Conservation (phyloP, 2,888 invertebrate species). For the Drosophila demipolita region DNA sequence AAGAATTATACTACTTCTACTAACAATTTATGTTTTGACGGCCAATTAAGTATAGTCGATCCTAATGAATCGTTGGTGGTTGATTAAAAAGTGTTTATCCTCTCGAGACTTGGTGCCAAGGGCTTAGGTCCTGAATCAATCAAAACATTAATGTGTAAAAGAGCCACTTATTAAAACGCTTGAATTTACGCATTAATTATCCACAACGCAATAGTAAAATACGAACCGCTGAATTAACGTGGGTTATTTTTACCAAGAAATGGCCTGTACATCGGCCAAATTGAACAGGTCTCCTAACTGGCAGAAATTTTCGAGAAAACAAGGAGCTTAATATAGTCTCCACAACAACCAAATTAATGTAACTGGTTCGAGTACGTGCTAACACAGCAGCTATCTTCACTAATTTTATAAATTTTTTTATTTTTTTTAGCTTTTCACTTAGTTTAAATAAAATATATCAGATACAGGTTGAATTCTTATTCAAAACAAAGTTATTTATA, state of each 20-base stretch:
- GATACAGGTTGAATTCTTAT: conserved; percentile 16
- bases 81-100: background rate
- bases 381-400: background rate
- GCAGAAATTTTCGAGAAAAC: background rate
- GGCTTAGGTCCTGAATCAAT: background rate
- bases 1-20: too few relatives aligned
- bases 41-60: too few relatives aligned
- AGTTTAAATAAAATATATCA: conserved; percentile 46
- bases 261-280: background rate
- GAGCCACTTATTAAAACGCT: background rate
- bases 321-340: background rate
- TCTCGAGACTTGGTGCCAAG: background rate
- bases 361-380: background rate
- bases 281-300: background rate
- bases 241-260: background rate
- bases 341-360: background rate
- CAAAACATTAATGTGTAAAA: background rate
- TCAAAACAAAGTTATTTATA: conserved; percentile 9
- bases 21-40: background rate
- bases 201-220: background rate
- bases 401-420: conserved; percentile 8
- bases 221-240: background rate
- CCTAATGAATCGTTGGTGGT: background rate
- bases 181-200: background rate
- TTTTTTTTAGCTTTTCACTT: conserved; percentile 23